Conservation (phyloP, 2,113 vertebrate genomes). For the Apistogramma diplotaenia region DNA sequence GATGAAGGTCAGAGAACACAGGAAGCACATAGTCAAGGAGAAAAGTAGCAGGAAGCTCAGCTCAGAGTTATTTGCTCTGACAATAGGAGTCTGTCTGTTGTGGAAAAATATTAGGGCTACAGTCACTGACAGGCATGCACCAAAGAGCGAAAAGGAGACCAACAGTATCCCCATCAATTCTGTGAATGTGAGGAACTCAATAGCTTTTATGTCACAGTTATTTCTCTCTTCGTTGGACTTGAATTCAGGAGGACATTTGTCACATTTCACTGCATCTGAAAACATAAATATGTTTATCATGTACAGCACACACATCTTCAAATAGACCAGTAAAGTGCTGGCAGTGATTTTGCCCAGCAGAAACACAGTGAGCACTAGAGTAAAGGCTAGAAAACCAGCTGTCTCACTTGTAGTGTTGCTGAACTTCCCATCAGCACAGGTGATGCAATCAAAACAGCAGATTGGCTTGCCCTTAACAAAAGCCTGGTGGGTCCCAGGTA, state of each 20-base stretch:
- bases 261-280: slow-evolving; percentile 80
- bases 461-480: slow-evolving; percentile 75
- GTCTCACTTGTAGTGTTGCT: slow-evolving; percentile 81
- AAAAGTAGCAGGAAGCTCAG: slow-evolving; percentile 78
- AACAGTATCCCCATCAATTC: slow-evolving; percentile 77
- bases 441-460: slow-evolving; percentile 80
- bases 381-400: slow-evolving; percentile 55
- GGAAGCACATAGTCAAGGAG: slow-evolving; percentile 76
- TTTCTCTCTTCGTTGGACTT: slow-evolving; percentile 74
- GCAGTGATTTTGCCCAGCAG: slow-evolving; percentile 57
- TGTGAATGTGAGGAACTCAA: slow-evolving; percentile 75
- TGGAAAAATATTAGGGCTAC: slow-evolving; percentile 75
- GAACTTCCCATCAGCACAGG: slow-evolving; percentile 77
- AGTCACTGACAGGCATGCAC: slow-evolving; percentile 70
- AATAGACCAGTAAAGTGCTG: slow-evolving; percentile 45
- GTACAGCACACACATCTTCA: slow-evolving; percentile 59
- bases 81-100: slow-evolving; percentile 75
- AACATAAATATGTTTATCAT: slow-evolving; percentile 71
- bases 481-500: slow-evolving; percentile 70
- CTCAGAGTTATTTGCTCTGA: slow-evolving; percentile 79
- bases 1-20: slow-evolving; percentile 77
- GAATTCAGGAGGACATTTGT: slow-evolving; percentile 75
- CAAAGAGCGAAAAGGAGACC: slow-evolving; percentile 73
- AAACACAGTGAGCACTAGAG: slow-evolving; percentile 58
- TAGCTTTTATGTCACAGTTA: slow-evolving; percentile 73